These are phyloP conservation scores for Frankliniella fusca DNA, from an alignment of 2,888 invertebrate species.

Conservation along the genomic window DNA sequence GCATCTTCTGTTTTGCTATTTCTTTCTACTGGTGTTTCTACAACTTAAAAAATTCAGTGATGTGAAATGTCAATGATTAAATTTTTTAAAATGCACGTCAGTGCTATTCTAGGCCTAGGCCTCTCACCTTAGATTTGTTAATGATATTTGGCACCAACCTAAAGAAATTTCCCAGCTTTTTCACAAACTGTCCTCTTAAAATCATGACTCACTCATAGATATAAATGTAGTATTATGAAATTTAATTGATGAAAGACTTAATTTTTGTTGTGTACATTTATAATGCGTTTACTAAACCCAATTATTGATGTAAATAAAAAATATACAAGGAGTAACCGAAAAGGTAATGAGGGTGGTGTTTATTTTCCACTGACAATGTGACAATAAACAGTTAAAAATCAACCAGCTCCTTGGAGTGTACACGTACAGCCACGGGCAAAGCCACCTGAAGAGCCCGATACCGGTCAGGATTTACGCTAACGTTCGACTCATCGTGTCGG, in stretches of 20 bases:
- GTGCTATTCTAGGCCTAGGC: background rate
- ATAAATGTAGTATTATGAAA: slow-evolving; percentile 7
- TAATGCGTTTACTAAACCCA: slow-evolving; percentile 21
- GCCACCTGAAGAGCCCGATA: background rate
- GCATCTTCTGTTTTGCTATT: background rate
- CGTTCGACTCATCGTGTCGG: too few species aligned
- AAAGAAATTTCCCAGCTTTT: background rate
- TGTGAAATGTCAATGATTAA: background rate
- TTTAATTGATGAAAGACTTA: slow-evolving; percentile 18
- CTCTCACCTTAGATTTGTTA: background rate
- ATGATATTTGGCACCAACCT: background rate
- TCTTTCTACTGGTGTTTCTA: background rate
- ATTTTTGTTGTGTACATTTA: slow-evolving; percentile 25
- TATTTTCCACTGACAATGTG: background rate
- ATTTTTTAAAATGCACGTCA: too few species aligned
- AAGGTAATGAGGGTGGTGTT: background rate
- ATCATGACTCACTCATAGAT: background rate
- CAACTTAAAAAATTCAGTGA: background rate
- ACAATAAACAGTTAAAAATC: background rate
- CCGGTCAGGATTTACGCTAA: background rate
- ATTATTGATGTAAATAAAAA: slow-evolving; percentile 16
- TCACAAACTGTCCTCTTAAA: background rate
- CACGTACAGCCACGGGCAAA: background rate
- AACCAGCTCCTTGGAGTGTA: background rate
- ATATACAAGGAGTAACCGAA: background rate